Base-by-base conservation (phyloP, 2,113 vertebrate genomes). In the Malaclemys terrapin region DNA sequence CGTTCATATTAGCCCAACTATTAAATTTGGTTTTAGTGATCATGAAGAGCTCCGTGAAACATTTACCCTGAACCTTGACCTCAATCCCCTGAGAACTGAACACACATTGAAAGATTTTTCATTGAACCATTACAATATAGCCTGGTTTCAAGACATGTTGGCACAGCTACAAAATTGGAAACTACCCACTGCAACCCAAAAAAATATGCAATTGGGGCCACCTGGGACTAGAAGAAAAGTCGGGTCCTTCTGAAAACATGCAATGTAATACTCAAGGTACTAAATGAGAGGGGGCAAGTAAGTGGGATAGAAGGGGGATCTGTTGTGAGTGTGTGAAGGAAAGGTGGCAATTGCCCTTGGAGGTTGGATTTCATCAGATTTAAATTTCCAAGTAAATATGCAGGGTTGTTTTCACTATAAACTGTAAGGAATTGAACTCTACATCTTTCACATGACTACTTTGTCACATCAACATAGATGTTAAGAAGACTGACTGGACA, bases 321-420 rank as follows among this genome's bases (percentile, higher is more conserved):
- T n/a, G 14, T 19, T n/a, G 65, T 69, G 65, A 69, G 17, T n/a
- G 62, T 65, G 35, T 19, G 35, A 94, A 89, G 7, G 10, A 87
- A 94, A 88, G 81, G 80, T 80, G 45, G 1, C 88, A n/a, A 84
- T 95, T 96, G 47, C 56, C 49, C 45, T 80, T 31, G 65, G 87
- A 94, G 78, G 87, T 72, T 89, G 1, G 27, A 89, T 49, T 19
- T 92, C 87, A 42, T 65, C 72, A 65, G 53, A 38, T 91, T 92
- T 84, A 80, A 93, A 96, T 96, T 93, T 97, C 52, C 90, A 94
- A 82, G 69, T 47, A 82, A 86, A 90, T 59, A 62, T 87, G 80
- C n/a, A 65, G 76, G 83, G 29, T 62, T 94, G 29, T 95, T 52
- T 88, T 96, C 65, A 57, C n/a, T 50, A 82, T n/a, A 95, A 72